These are phyloP conservation scores for Ruditapes philippinarum DNA, from an alignment of 1,140 invertebrate genomes.

Conservation along the genomic window DNA sequence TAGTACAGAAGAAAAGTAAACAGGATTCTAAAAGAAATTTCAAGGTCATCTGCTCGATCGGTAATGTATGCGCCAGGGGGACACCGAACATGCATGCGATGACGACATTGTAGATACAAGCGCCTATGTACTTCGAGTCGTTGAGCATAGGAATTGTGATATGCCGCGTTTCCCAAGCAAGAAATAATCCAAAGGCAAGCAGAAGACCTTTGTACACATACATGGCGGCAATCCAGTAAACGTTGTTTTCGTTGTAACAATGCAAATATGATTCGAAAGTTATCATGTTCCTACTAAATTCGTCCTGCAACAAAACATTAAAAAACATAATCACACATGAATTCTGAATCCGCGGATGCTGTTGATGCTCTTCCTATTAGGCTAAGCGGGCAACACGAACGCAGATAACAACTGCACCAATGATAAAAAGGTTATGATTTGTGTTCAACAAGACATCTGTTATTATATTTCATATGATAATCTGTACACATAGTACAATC, in stretches of 20 bases:
- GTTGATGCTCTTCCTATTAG: too few relatives aligned
- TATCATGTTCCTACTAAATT: conserved; percentile 37
- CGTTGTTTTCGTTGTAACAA: conserved; percentile 57
- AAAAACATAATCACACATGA: too few relatives aligned
- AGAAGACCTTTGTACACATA: conserved; percentile 74
- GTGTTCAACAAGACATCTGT: too few relatives aligned
- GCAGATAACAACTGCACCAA: too few relatives aligned
- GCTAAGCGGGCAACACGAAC: too few relatives aligned
- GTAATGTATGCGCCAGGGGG: conserved; percentile 94
- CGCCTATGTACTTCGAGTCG: conserved; percentile 86
- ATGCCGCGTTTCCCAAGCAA: conserved; percentile 78
- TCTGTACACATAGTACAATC: too few relatives aligned
- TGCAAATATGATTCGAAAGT: not conserved
- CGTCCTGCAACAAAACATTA: conserved; percentile 64
- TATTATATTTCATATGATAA: too few relatives aligned
- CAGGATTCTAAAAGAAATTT: conserved; percentile 65
- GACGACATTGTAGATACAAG: conserved; percentile 99
- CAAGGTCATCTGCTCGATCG: conserved; percentile 67
- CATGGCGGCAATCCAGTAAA: conserved; percentile 67
- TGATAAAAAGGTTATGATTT: too few relatives aligned
- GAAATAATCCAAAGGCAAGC: conserved; percentile 75
- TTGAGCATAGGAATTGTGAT: conserved; percentile 74
- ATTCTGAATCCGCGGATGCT: too few relatives aligned
- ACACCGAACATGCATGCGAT: conserved; percentile 98
- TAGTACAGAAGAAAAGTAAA: conserved; percentile 70